Percentiles rank a stretch among this genome's conserved stretches.
Evolutionary conservation across 1,140 invertebrate species (phyloP).

Genomic region (Drosophila pruinosa): DNA sequence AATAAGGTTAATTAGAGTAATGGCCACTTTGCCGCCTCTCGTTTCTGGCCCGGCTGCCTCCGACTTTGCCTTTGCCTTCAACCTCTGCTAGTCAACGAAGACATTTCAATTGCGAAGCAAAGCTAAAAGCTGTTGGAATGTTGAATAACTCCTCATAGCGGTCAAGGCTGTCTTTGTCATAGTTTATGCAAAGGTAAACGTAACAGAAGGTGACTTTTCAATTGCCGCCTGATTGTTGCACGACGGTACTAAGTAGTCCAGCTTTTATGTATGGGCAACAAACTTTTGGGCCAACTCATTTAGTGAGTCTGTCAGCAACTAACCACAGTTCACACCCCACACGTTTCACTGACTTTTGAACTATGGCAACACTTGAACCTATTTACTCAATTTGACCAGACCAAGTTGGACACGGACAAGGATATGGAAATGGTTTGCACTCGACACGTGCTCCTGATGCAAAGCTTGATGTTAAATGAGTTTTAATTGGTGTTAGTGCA

Average conservation of each 20-base stretch:
- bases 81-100: conserved; percentile 11
- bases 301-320: conserved; percentile 52
- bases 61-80: background rate
- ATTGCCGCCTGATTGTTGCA: conserved; percentile 19
- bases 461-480: conserved; percentile 68
- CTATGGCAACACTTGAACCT: conserved; percentile 67
- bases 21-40: conserved; percentile 60
- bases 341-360: conserved; percentile 64
- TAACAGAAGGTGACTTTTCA: conserved; percentile 20
- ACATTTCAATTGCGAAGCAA: conserved; percentile 53
- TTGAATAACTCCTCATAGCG: background rate
- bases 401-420: conserved; percentile 8
- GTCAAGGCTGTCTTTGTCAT: conserved; percentile 58
- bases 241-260: conserved; percentile 54
- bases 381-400: conserved; percentile 56
- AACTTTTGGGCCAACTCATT: conserved; percentile 38
- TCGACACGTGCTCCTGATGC: background rate
- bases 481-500: conserved; percentile 76
- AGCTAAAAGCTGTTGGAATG: conserved; percentile 6
- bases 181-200: background rate
- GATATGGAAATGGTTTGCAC: background rate
- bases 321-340: conserved; percentile 10
- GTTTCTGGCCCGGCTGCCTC: background rate
- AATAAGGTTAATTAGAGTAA: conserved; percentile 82
- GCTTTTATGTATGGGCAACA: no score